Base-by-base conservation (phyloP, 2,113 vertebrate species). In the Nerophis lumbriciformis region DNA sequence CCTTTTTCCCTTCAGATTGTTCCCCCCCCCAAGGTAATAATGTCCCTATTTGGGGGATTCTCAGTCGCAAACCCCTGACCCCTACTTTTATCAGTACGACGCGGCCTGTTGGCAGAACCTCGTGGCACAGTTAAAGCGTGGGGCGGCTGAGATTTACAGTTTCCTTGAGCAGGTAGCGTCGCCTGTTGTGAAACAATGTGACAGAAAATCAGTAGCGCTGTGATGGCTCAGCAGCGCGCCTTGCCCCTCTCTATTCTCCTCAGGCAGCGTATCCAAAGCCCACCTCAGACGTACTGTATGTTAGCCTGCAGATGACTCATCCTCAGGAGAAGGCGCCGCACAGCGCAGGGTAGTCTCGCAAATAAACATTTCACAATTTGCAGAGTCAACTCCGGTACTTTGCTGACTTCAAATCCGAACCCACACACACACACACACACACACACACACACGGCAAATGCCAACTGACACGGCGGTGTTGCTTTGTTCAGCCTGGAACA, bases 231-330 rank as follows among this genome's bases (percentile, higher is more conserved):
- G 83, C 87, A 82, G 76, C 77, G 73, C 77, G 73, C 69, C 67
- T 63, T 73, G 76, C 75, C 80, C 76, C 66, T 77, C 74, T 75
- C 79, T 78, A 60, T 72, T 81, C 62, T 78, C 73, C 76, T 78
- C 70, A 76, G 71, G 56, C 73, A 82, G 77, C 67, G 69, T 70
- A 82, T 79, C 82, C 75, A 76, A 83, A 81, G 80, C 83, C 76
- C 77, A 81, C 74, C 82, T 82, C 69, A 78, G 78, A 83, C 62
- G 70, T 82, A 69, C 64, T 72, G 73, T 79, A 85, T 82, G 78
- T 21, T 82, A 79, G 77, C 73, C 79, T 56, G 81, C 58, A 73
- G 83, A 88, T 92, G 90, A 92, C 84, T 90, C 90, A 92, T 85
- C 80, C 83, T 76, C 68, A 6, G 62, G 77, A 73, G 83, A 80